phyloP scores from a whole-genome alignment of 2,113 vertebrate genomes.

The Erythrocercus mccallii region DNA sequence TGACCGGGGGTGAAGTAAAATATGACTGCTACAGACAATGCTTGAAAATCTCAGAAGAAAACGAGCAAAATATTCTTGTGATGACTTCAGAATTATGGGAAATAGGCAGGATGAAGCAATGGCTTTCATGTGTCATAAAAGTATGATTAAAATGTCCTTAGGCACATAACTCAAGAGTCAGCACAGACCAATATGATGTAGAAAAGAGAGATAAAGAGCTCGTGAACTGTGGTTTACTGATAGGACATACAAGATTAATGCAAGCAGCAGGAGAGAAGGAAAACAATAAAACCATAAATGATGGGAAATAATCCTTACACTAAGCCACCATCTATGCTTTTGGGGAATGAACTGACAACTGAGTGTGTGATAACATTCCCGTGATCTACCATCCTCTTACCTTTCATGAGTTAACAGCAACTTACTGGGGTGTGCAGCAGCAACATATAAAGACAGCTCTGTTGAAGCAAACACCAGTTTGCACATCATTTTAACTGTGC shows the following conservation, averaged over 20 bases:
- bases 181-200: not conserved
- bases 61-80: not conserved
- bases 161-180: not conserved
- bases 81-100: conserved; percentile 10
- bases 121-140: not conserved
- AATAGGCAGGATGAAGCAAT: not conserved
- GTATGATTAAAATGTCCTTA: conserved; percentile 8
- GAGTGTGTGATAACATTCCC: not conserved
- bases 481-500: not conserved
- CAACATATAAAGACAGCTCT: not conserved
- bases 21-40: not conserved
- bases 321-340: not conserved
- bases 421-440: not conserved
- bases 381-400: not conserved
- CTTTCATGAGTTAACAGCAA: not conserved
- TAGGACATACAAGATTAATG: not conserved
- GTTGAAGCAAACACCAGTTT: not conserved
- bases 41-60: not conserved
- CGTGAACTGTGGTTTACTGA: not conserved
- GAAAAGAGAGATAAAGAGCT: not conserved
- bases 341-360: not conserved
- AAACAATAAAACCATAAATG: not conserved
- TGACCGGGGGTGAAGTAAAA: not conserved
- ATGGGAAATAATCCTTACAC: not conserved
- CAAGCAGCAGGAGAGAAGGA: not conserved